These are phyloP conservation scores for Dichetophora obliterata DNA, from an alignment of 2,888 invertebrate genomes.

Conservation along the genomic window DNA sequence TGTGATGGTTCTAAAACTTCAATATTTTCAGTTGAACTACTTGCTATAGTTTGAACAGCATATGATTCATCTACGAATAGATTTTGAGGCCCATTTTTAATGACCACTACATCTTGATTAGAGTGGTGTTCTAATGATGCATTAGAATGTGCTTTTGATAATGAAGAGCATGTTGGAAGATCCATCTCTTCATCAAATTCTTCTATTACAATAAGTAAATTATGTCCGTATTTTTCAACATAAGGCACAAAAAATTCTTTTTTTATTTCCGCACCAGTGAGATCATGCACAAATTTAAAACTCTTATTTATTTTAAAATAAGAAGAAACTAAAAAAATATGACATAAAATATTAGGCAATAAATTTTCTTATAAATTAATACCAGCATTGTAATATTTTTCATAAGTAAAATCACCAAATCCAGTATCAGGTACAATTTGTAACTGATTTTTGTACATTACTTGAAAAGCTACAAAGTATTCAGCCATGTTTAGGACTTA, in stretches of 20 bases:
- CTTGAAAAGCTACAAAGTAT: too few species aligned
- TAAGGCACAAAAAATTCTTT: conserved; percentile 5
- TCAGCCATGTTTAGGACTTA: too few species aligned
- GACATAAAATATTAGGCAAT: background rate
- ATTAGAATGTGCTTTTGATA: too few species aligned
- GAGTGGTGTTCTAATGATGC: too few species aligned
- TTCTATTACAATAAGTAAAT: background rate
- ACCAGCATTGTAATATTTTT: conserved; percentile 1
- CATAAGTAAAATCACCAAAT: background rate
- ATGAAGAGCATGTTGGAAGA: background rate
- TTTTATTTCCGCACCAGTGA: conserved; percentile 1
- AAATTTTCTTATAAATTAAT: background rate
- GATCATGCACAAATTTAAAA: background rate
- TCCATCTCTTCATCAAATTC: background rate
- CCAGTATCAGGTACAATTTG: too few species aligned
- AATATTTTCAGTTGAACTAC: too few species aligned
- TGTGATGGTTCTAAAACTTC: background rate
- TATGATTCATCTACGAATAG: too few species aligned
- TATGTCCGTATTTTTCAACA: background rate
- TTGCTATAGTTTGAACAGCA: too few species aligned
- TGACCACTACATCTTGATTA: too few species aligned
- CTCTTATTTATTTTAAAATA: background rate
- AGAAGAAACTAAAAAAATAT: background rate
- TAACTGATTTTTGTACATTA: too few species aligned
- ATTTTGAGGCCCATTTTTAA: too few species aligned